These are phyloP conservation scores for Drosophila mojavensis DNA, from an alignment of 1,140 invertebrate genomes.

Conservation along the genomic window DNA sequence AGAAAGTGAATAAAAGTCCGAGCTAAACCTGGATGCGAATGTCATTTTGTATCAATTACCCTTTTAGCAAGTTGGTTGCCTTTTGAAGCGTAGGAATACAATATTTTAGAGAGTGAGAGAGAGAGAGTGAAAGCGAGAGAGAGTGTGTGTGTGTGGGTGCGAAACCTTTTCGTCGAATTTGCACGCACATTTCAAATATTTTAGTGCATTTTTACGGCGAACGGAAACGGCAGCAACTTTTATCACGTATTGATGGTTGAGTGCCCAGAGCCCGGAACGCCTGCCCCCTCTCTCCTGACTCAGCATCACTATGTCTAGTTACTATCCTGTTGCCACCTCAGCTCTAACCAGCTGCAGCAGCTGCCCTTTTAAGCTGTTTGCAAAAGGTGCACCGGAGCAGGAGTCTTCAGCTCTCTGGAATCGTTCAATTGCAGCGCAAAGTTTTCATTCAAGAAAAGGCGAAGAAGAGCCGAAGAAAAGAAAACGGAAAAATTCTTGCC, in stretches of 20 bases:
- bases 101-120: neutral
- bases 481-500: conserved; percentile 33
- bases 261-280: conserved; percentile 51
- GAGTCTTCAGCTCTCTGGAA: conserved; percentile 60
- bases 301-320: neutral
- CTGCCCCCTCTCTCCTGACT: conserved; percentile 3
- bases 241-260: conserved; percentile 80
- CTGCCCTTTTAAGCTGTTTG: conserved; percentile 9
- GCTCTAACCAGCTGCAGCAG: neutral
- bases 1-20: conserved; percentile 11
- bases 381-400: conserved; percentile 32
- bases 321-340: neutral
- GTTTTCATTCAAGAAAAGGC: conserved; percentile 2
- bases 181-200: conserved; percentile 79
- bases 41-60: conserved; percentile 79
- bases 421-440: conserved; percentile 51
- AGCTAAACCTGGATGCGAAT: conserved; percentile 59
- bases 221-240: conserved; percentile 77
- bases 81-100: neutral
- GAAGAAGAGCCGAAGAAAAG: conserved; percentile 12
- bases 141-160: too few relatives aligned
- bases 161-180: conserved; percentile 30
- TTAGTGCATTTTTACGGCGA: conserved; percentile 72
- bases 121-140: neutral
- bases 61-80: conserved; percentile 60